Evolutionary conservation across 1,140 invertebrate genomes (phyloP).

Genomic region (Leptinotarsa defecta): DNA sequence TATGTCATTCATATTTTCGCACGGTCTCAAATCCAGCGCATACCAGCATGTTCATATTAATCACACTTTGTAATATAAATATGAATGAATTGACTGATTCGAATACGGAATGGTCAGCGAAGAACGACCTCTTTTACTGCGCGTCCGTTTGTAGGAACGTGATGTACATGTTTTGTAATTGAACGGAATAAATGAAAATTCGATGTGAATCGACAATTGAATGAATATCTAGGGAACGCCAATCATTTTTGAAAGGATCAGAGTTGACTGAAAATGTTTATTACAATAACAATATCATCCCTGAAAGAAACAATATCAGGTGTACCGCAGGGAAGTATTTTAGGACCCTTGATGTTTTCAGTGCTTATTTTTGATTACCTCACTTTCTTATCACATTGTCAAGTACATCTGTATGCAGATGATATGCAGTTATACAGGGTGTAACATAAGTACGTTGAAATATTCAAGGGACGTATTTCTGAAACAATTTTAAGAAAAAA

Average conservation of each 20-base stretch:
- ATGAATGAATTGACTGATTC: conserved; percentile 34
- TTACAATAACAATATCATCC: too few relatives aligned
- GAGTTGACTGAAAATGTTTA: too few relatives aligned
- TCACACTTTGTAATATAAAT: conserved; percentile 40
- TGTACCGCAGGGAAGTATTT: too few relatives aligned
- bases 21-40: conserved; percentile 42
- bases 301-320: too few relatives aligned
- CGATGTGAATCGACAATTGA: neutral
- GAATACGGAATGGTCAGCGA: neutral
- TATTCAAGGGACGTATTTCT: too few relatives aligned
- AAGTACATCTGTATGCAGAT: too few relatives aligned
- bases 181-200: neutral
- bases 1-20: conserved; percentile 53
- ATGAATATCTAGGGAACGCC: neutral
- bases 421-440: too few relatives aligned
- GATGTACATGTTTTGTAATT: neutral
- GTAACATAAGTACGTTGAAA: too few relatives aligned
- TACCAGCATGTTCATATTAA: conserved; percentile 33
- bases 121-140: neutral
- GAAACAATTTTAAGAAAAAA: too few relatives aligned
- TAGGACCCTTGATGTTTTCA: too few relatives aligned
- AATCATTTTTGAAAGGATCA: neutral
- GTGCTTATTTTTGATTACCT: too few relatives aligned
- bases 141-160: neutral
- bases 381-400: too few relatives aligned